Percentiles rank a stretch among this genome's conserved stretches.
Conservation (phyloP, 2,797 vertebrate species). For the Acanthurus lineatus region DNA sequence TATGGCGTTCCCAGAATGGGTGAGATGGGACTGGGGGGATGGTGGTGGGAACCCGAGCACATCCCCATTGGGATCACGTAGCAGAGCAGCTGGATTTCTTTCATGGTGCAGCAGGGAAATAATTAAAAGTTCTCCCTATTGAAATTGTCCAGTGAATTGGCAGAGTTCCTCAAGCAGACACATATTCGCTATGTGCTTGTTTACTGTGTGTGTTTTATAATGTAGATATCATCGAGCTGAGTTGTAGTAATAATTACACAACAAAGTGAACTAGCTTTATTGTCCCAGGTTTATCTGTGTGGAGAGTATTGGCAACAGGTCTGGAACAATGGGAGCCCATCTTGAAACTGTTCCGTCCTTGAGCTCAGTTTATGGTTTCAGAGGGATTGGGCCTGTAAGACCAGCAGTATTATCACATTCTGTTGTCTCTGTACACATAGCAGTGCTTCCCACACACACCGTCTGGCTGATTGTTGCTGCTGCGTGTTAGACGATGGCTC, state of each 20-base stretch:
- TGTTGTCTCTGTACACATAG: slow-evolving; percentile 86
- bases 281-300: slow-evolving; percentile 55
- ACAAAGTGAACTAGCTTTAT: slow-evolving; percentile 37
- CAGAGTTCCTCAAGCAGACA: slow-evolving; percentile 74
- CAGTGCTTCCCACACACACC: slow-evolving; percentile 55
- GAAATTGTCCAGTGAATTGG: slow-evolving; percentile 82
- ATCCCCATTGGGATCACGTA: slow-evolving; percentile 82
- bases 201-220: slow-evolving; percentile 31
- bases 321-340: slow-evolving; percentile 69
- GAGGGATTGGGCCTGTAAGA: slow-evolving; percentile 66
- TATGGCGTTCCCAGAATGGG: slow-evolving; percentile 77
- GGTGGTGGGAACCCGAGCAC: slow-evolving; percentile 83
- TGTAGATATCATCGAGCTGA: slow-evolving; percentile 12
- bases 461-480: slow-evolving; percentile 57
- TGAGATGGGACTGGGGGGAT: slow-evolving; percentile 73
- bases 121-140: slow-evolving; percentile 84
- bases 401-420: slow-evolving; percentile 77
- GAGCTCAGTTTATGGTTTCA: slow-evolving; percentile 77
- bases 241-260: slow-evolving; percentile 44
- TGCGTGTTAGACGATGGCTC: slow-evolving; percentile 52
- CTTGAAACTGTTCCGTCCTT: slow-evolving; percentile 73
- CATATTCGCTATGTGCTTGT: slow-evolving; percentile 64
- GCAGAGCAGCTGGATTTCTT: slow-evolving; percentile 88
- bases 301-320: slow-evolving; percentile 62
- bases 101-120: slow-evolving; percentile 85